Evolutionary conservation across 1,140 invertebrate genomes (phyloP).

Genomic region (Patella vulgata): DNA sequence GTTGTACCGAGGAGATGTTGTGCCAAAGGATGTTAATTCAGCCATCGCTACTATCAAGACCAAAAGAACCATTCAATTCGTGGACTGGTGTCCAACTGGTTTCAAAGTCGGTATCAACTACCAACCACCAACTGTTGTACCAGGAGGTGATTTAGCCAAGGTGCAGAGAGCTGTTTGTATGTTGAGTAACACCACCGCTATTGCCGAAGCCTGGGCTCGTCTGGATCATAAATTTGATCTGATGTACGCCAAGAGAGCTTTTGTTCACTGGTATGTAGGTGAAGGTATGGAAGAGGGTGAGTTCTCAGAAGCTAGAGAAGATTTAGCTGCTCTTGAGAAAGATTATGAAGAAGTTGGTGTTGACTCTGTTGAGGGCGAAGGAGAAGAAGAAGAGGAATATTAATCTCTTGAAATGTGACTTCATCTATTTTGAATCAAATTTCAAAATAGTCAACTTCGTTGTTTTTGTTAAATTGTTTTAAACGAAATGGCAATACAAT

Average conservation of each 20-base stretch:
- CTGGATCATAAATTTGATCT: conserved; percentile 73
- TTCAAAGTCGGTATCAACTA: conserved; percentile 61
- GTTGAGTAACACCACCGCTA: conserved; percentile 82
- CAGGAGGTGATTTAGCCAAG: conserved; percentile 80
- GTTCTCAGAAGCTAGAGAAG: conserved; percentile 87
- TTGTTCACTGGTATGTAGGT: conserved; percentile 66
- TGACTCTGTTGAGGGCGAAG: conserved; percentile 37
- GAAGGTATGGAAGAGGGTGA: conserved; percentile 69
- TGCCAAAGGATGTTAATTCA: conserved; percentile 84
- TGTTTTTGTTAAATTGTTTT: too few species aligned
- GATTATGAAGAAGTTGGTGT: conserved; percentile 43
- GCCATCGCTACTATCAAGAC: conserved; percentile 22
- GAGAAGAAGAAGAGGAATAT: conserved; percentile 36
- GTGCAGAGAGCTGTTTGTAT: conserved; percentile 67
- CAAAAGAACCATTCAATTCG: conserved; percentile 21
- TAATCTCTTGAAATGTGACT: conserved; percentile 15
- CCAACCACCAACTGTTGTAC: conserved; percentile 79
- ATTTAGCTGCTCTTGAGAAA: conserved; percentile 75
- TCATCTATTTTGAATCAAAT: too few species aligned
- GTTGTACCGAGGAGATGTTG: conserved; percentile 65
- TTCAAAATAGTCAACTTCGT: too few species aligned
- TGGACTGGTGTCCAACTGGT: conserved; percentile 68
- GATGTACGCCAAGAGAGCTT: conserved; percentile 71
- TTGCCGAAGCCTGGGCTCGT: conserved; percentile 77
- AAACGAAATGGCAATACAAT: too few species aligned